These are phyloP conservation scores for Drosophila anomalata DNA, from an alignment of 2,888 invertebrate genomes.

Conservation along the genomic window DNA sequence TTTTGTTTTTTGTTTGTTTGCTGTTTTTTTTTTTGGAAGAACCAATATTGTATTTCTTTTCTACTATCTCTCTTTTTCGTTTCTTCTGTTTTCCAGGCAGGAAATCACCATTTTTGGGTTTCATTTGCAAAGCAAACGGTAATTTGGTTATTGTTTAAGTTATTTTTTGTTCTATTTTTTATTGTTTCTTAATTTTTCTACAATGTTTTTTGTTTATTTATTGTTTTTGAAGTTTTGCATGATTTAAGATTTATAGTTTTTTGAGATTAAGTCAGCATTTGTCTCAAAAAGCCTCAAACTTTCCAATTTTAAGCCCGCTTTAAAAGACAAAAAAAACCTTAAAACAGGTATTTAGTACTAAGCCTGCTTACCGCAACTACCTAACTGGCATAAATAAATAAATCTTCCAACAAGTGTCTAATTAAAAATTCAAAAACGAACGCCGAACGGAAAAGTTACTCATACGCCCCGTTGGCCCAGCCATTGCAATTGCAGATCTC, in stretches of 20 bases:
- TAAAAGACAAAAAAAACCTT: neutral
- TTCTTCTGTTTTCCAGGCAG: slow-evolving; percentile 82
- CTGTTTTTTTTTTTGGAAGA: slow-evolving; percentile 19
- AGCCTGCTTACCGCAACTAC: slow-evolving; percentile 26
- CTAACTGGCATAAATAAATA: slow-evolving; percentile 54
- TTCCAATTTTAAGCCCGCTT: neutral
- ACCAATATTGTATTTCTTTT: slow-evolving; percentile 47
- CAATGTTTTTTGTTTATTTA: slow-evolving; percentile 37
- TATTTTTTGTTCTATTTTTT: slow-evolving; percentile 25
- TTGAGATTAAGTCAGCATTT: neutral
- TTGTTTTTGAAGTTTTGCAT: slow-evolving; percentile 25
- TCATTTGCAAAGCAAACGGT: slow-evolving; percentile 83
- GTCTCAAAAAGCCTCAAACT: neutral
- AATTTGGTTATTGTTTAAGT: slow-evolving; percentile 66
- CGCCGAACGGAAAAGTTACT: slow-evolving; percentile 8
- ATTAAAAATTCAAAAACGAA: slow-evolving; percentile 53
- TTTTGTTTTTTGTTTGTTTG: slow-evolving; percentile 24
- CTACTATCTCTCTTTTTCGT: slow-evolving; percentile 66
- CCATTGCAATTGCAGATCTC: slow-evolving; percentile 50
- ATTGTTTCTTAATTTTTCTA: slow-evolving; percentile 4
- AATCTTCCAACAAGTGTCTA: slow-evolving; percentile 50
- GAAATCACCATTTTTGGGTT: slow-evolving; percentile 83
- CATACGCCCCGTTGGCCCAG: slow-evolving; percentile 53
- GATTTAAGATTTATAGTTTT: neutral
- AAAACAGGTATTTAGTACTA: slow-evolving; percentile 6